phyloP scores from a whole-genome alignment of 2,888 invertebrate genomes.

The Buathra laborator region DNA sequence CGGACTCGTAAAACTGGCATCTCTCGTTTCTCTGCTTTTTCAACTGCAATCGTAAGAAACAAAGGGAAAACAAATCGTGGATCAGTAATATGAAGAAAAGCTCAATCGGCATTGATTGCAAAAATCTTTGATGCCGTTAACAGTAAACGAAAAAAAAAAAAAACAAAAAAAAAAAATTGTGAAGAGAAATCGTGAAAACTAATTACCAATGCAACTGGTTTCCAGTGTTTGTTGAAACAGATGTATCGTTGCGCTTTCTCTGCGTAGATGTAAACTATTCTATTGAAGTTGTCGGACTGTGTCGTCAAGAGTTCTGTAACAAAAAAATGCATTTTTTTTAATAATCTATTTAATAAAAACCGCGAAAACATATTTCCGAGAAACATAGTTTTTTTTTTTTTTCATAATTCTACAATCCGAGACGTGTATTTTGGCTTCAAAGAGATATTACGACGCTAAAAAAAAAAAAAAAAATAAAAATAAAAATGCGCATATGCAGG shows the following conservation, averaged over 20 bases:
- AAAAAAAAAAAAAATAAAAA: constrained; percentile 30
- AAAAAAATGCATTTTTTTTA: constrained; percentile 50
- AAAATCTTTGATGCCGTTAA: constrained; percentile 70
- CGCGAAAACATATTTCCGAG: no score
- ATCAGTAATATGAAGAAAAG: constrained; percentile 1
- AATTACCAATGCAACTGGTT: constrained; percentile 90
- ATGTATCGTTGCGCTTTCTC: constrained; percentile 91
- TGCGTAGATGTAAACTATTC: constrained; percentile 89
- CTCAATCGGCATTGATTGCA: no score
- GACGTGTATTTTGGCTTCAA: neutral
- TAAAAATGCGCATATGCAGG: constrained; percentile 30
- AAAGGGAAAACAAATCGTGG: neutral
- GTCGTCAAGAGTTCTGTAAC: constrained; percentile 90
- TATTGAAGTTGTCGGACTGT: constrained; percentile 87
- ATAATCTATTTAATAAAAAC: neutral
- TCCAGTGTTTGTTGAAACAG: constrained; percentile 91
- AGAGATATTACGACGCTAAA: constrained; percentile 2
- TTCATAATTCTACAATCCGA: neutral
- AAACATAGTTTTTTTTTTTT: neutral
- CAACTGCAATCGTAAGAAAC: constrained; percentile 85
- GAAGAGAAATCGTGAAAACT: constrained; percentile 12
- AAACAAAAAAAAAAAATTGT: neutral
- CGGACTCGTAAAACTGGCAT: constrained; percentile 89
- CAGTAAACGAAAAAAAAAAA: constrained; percentile 84
- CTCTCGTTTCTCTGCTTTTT: constrained; percentile 88